Evolutionary conservation across 2,888 invertebrate species (phyloP), one percentile per base, ranked within the genome.

Genomic region (Smittia sp.): DNA sequence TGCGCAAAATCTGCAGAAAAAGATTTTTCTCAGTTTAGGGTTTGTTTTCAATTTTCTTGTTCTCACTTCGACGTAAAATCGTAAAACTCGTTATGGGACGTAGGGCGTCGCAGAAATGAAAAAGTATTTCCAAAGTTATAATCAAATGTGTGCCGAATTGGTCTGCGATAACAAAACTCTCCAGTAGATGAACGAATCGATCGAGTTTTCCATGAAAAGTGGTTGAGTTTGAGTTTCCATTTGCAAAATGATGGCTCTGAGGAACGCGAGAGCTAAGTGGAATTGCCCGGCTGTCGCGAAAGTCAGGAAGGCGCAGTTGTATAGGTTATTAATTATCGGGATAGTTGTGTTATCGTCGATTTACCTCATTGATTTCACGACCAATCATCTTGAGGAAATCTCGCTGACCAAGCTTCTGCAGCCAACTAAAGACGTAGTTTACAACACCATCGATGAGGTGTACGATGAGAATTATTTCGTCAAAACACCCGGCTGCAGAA

Each of bases 391-490:
- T 6, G 25, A 27, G n/a, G 54, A 70, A 13, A 27, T 70, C 15
- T 72, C 72, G 6, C 38, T 18, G 13, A 62, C 72, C 13, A 72
- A 72, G 22, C 13, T 72, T 7, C 24, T 69, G 7, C 46, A 69
- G 22, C 72, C 72, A 13, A 15, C 32, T 1, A 69, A 69, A 9
- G 69, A 69, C 13, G 72, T 62, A 11, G 72, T 38, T 62, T 58
- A 72, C 39, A 38, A 3, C 7, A 54, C 32, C 7, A 15, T 52
- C 24, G 58, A 69, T 4, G 68, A 72, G n/a, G 62, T 38, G 11
- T 18, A 54, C 54, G 72, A 72, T 58, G 58, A 72, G 24, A 72
- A 72, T 62, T 72, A 72, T 39, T 72, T 72, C 62, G 58, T 72
- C 7, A 72, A 72, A 13, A 72, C 72, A 38, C 3, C 32, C 22